phyloP scores from a whole-genome alignment of 2,797 vertebrate genomes.

The Scolopax rusticola region DNA sequence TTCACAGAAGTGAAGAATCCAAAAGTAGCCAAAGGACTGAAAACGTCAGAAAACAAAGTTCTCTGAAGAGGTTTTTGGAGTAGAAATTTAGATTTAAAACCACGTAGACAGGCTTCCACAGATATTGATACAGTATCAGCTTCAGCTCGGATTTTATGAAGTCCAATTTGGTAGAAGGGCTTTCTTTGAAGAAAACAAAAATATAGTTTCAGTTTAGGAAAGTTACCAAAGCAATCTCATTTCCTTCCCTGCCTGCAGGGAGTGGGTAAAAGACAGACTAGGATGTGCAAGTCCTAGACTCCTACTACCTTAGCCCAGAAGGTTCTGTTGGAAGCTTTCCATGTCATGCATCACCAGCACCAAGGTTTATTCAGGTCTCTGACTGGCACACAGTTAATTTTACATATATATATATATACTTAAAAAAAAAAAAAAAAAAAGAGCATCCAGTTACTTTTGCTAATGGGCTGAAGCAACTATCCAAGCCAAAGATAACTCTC shows the following conservation, averaged over 20 bases:
- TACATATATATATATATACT: neutral
- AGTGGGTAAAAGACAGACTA: neutral
- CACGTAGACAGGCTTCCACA: fast-evolving
- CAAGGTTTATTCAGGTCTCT: neutral
- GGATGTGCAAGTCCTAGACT: neutral
- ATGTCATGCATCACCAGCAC: neutral
- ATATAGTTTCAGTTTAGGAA: neutral
- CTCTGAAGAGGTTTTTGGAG: neutral
- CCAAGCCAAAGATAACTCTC: neutral
- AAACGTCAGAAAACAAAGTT: neutral
- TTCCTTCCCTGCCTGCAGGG: neutral
- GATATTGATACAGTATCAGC: neutral
- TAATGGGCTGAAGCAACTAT: neutral
- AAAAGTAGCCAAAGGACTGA: neutral
- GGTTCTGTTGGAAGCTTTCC: neutral
- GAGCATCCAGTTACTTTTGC: neutral
- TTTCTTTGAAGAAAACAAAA: neutral
- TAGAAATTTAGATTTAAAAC: neutral
- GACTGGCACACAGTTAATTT: neutral
- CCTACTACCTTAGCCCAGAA: neutral
- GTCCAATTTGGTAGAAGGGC: neutral
- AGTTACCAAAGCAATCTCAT: neutral
- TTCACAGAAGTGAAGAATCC: neutral
- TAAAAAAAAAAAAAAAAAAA: neutral
- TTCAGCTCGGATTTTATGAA: neutral